Evolutionary conservation across 2,888 invertebrate genomes (phyloP).

Genomic region (Tinea pellionella): DNA sequence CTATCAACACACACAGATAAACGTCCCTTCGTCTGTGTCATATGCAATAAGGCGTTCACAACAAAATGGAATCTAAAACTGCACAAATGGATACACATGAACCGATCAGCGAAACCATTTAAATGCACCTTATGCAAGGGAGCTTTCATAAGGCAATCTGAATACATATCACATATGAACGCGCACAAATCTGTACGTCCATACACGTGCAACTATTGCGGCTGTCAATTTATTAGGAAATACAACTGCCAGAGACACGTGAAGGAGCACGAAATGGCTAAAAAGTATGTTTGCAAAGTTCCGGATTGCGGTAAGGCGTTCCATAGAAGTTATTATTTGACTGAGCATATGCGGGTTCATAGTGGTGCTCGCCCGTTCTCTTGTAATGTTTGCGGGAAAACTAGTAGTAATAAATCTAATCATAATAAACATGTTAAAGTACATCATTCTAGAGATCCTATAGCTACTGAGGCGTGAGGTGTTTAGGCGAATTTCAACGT

Average conservation of each 20-base stretch:
- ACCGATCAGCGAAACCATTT: conserved; percentile 84
- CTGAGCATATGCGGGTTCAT: conserved; percentile 88
- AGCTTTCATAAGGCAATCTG: conserved; percentile 84
- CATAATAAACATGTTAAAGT: conserved; percentile 92
- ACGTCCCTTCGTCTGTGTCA: conserved; percentile 81
- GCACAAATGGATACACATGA: conserved; percentile 90
- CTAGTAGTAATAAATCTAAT: conserved; percentile 89
- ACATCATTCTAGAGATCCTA: conserved; percentile 88
- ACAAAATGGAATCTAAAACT: conserved; percentile 92
- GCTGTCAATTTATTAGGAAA: conserved; percentile 88
- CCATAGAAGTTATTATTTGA: conserved; percentile 87
- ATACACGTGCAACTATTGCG: conserved; percentile 91
- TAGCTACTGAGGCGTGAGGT: conserved; percentile 82
- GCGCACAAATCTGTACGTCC: conserved; percentile 86
- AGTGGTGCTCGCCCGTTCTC: conserved; percentile 84
- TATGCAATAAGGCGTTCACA: conserved; percentile 87
- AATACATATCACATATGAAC: conserved; percentile 87
- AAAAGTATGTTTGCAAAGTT: conserved; percentile 79
- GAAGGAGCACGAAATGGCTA: conserved; percentile 82
- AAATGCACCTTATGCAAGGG: conserved; percentile 87
- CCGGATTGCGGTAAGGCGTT: conserved; percentile 85
- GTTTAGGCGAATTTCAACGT: not conserved
- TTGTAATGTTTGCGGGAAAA: conserved; percentile 90
- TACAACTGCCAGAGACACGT: conserved; percentile 90
- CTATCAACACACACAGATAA: conserved; percentile 82